Evolutionary conservation across 2,797 vertebrate genomes (phyloP).

Genomic region (Cottoperca gobio): DNA sequence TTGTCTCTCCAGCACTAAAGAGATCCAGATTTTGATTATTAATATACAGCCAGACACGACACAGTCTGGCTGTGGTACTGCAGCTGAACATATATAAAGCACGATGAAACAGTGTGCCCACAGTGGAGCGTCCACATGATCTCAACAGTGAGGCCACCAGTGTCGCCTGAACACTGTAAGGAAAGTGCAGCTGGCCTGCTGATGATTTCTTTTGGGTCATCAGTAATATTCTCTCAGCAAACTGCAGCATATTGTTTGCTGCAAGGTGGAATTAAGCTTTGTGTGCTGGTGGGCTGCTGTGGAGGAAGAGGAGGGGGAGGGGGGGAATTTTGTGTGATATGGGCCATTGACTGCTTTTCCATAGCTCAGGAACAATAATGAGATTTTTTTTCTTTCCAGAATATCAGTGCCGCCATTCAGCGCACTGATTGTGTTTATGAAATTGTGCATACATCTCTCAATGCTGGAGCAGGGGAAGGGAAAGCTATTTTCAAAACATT

Average conservation of each 20-base stretch:
- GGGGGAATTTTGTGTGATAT: slow-evolving; percentile 80
- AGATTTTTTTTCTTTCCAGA: slow-evolving; percentile 72
- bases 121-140: slow-evolving; percentile 16
- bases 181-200: slow-evolving; percentile 37
- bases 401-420: slow-evolving; percentile 85
- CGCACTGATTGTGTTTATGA: slow-evolving; percentile 85
- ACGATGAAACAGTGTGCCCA: neutral
- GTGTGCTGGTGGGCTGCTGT: slow-evolving; percentile 72
- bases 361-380: slow-evolving; percentile 86
- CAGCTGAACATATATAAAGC: slow-evolving; percentile 1
- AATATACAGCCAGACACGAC: slow-evolving; percentile 29
- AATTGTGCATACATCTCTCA: slow-evolving; percentile 86
- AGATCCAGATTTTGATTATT: slow-evolving; percentile 23
- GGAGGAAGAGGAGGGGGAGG: slow-evolving; percentile 34
- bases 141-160: neutral
- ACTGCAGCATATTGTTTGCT: slow-evolving; percentile 80
- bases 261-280: slow-evolving; percentile 82
- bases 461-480: slow-evolving; percentile 75
- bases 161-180: slow-evolving; percentile 7
- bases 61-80: slow-evolving; percentile 13
- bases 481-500: slow-evolving; percentile 86
- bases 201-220: slow-evolving; percentile 75
- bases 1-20: neutral
- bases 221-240: slow-evolving; percentile 80
- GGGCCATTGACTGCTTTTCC: slow-evolving; percentile 88